A percentile compares a stretch with the other conserved stretches of the same genome.
Evolutionary conservation across 2,113 vertebrate species (phyloP).

Genomic region (Lamprotornis superbus): DNA sequence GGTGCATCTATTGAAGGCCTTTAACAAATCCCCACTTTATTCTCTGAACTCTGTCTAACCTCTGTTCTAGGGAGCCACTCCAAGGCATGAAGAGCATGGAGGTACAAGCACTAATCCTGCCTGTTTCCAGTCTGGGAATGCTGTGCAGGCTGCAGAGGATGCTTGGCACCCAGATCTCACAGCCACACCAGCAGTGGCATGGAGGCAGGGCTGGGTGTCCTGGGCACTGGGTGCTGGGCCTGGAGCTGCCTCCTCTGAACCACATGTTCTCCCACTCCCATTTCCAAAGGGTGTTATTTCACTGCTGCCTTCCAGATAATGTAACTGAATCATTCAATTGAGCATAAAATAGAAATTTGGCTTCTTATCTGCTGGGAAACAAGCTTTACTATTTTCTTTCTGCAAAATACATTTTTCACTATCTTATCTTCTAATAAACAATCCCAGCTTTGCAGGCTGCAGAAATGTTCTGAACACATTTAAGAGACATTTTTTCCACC

Average conservation of each 20-base stretch:
- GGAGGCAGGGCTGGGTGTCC: not conserved
- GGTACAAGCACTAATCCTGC: not conserved
- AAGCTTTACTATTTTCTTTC: slow-evolving; percentile 82
- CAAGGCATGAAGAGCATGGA: too few species aligned
- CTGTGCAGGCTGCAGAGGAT: not conserved
- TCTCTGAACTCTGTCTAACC: not conserved
- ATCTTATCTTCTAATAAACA: slow-evolving; percentile 87
- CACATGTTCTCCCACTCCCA: slow-evolving; percentile 16
- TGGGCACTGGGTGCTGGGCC: not conserved
- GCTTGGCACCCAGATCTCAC: accelerated
- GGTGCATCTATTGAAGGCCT: accelerated
- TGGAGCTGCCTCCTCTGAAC: not conserved
- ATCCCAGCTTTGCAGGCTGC: slow-evolving; percentile 76
- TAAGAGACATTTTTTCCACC: slow-evolving; percentile 63
- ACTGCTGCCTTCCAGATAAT: slow-evolving; percentile 78
- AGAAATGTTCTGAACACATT: slow-evolving; percentile 72
- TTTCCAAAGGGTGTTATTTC: slow-evolving; percentile 77
- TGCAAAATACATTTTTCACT: slow-evolving; percentile 85
- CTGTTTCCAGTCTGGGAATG: accelerated
- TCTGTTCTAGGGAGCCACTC: not conserved
- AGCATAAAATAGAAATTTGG: slow-evolving; percentile 86
- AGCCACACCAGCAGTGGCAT: accelerated
- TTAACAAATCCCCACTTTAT: not conserved
- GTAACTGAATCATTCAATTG: slow-evolving; percentile 81
- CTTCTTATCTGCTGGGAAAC: slow-evolving; percentile 80